Base-by-base conservation (phyloP, 2,888 invertebrate species). In the Ernsta delagoae region DNA sequence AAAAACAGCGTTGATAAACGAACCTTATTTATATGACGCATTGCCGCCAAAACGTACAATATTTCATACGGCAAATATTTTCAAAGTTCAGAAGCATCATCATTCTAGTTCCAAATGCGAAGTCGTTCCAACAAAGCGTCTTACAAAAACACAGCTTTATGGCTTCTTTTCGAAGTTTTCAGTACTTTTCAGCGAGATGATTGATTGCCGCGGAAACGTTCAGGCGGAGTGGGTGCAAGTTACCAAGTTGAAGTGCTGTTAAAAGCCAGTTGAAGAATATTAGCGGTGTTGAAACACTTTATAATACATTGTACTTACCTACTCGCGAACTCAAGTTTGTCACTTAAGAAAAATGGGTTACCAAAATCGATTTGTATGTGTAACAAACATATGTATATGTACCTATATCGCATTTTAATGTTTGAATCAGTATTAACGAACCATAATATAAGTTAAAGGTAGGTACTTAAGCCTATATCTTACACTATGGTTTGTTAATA, bases 71-170 rank as follows among this genome's bases (percentile, higher is more conserved):
- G 61, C 45, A 63, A 63, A 54, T 63, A 67, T 61, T 67, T 67
- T 56, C 43, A 61, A 61, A 67, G 43, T 67, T 12, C 41, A 56
- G 39, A 43, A 39, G 62, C 57, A 67, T 67, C 54, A 61, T 67
- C 67, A 62, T 68, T 68, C 34, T 64, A 61, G 61, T 16, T 68
- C 39, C 39, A 34, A 68, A 68, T 56, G 61, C 57, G 48, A 62
- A 68, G 68, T 68, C 68, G 68, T 68, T 68, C 57, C 68, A 68
- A 68, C 62, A 62, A 68, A 68, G 62, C 62, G 43, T 57, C 54
- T 60, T 61, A 61, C 61, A 68, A 68, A 68, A 68, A 68, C 68
- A 68, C 57, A 54, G 57, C 68, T 68, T 68, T 57, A 62, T 45
- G 48, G 60, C 60, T 68, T 62, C 68, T 67, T 39, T 68, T 50